Evolutionary conservation across 2,888 invertebrate genomes (phyloP).

Genomic region (Litoditis marina): DNA sequence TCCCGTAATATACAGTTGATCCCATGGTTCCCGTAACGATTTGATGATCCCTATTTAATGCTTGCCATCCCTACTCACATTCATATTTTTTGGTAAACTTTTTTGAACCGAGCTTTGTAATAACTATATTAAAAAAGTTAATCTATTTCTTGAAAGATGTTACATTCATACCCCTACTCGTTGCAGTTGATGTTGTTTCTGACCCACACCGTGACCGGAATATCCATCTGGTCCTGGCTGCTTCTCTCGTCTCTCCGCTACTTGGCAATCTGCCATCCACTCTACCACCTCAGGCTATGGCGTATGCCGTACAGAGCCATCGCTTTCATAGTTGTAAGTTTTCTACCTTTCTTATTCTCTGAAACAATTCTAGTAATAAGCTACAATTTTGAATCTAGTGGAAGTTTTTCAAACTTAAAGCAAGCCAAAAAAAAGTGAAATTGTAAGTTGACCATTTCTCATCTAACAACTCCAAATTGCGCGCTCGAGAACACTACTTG

Average conservation of each 20-base stretch:
- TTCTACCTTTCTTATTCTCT: too few relatives aligned
- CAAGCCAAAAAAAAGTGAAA: too few relatives aligned
- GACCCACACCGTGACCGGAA: slow-evolving; percentile 31
- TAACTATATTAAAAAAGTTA: not conserved
- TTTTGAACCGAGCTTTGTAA: too few relatives aligned
- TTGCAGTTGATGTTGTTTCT: slow-evolving; percentile 30
- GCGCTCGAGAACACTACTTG: too few relatives aligned
- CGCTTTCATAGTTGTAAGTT: slow-evolving; percentile 31
- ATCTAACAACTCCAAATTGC: too few relatives aligned
- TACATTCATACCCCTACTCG: not conserved
- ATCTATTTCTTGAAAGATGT: too few relatives aligned
- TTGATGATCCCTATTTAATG: not conserved
- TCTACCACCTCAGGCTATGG: slow-evolving; percentile 35
- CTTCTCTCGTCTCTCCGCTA: slow-evolving; percentile 33
- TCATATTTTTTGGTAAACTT: too few relatives aligned
- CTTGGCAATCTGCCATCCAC: slow-evolving; percentile 32
- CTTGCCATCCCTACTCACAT: not conserved
- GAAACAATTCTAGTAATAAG: too few relatives aligned
- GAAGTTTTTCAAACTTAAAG: too few relatives aligned
- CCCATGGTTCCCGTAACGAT: not conserved
- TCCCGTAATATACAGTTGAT: not conserved
- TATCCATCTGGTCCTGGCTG: slow-evolving; percentile 38
- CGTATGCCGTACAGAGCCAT: slow-evolving; percentile 30
- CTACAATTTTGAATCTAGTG: too few relatives aligned
- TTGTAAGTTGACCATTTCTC: too few relatives aligned